phyloP scores from a whole-genome alignment of 1,140 invertebrate species.

The Cylas formicarius region DNA sequence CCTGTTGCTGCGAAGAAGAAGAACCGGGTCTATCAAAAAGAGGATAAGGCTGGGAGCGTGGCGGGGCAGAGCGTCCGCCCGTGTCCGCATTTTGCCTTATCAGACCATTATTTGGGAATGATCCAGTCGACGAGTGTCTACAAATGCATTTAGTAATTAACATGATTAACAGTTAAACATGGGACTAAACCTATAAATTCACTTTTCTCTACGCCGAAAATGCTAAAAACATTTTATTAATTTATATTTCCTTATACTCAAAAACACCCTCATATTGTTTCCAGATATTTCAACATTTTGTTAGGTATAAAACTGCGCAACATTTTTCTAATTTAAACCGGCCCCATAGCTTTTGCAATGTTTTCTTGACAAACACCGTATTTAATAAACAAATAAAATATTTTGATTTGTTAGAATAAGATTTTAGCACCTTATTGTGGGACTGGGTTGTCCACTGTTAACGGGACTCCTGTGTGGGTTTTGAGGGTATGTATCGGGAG shows the following conservation, averaged over 20 bases:
- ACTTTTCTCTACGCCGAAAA: no score
- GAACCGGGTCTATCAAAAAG: slow-evolving; percentile 25
- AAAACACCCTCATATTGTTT: no score
- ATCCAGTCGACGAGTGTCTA: slow-evolving; percentile 37
- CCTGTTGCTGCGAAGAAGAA: slow-evolving; percentile 35
- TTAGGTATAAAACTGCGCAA: no score
- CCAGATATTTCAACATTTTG: no score
- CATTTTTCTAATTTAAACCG: no score
- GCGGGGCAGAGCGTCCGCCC: slow-evolving; percentile 32
- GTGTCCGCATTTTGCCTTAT: slow-evolving; percentile 34
- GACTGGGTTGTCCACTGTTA: slow-evolving; percentile 40
- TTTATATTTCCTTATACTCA: no score
- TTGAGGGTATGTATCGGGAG: slow-evolving; percentile 44
- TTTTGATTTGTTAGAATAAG: neutral
- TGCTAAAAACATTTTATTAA: no score
- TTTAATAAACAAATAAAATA: no score
- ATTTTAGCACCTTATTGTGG: slow-evolving; percentile 46
- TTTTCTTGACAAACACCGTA: no score
- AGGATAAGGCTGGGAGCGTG: slow-evolving; percentile 27
- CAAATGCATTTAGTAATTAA: slow-evolving; percentile 10
- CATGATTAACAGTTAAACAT: neutral
- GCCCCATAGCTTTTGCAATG: no score
- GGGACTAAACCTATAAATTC: slow-evolving; percentile 1
- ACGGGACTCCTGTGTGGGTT: slow-evolving; percentile 45
- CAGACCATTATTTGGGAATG: slow-evolving; percentile 35